Evolutionary conservation across 2,113 vertebrate genomes (phyloP).

Genomic region (Penelope pileata): DNA sequence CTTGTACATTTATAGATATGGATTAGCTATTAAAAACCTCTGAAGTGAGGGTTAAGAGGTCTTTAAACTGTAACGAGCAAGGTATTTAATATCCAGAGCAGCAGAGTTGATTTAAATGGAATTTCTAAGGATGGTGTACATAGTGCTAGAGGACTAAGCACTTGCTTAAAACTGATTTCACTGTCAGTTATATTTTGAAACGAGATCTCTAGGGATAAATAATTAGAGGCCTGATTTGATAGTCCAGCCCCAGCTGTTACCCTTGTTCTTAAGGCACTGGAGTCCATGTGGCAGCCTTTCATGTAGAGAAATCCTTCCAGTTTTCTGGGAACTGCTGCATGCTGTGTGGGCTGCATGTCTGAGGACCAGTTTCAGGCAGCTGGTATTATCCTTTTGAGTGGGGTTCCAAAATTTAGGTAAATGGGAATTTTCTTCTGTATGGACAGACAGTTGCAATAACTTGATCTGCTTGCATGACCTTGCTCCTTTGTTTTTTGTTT

Average conservation of each 20-base stretch:
- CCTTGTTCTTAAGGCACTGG: background rate
- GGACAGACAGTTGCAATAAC: background rate
- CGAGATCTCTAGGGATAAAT: background rate
- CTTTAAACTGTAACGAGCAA: background rate
- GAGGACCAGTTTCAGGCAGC: background rate
- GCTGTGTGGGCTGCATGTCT: background rate
- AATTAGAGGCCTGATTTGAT: background rate
- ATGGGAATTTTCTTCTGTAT: background rate
- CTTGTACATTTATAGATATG: background rate
- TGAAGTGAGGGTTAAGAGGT: background rate
- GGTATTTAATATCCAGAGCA: background rate
- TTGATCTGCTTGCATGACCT: constrained; percentile 26
- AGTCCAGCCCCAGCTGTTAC: background rate
- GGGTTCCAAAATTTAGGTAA: background rate
- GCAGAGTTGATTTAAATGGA: background rate
- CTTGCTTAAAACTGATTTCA: constrained; percentile 2
- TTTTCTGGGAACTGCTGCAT: background rate
- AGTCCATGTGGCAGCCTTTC: background rate
- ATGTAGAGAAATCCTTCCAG: background rate
- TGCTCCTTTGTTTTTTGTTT: background rate
- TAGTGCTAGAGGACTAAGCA: background rate
- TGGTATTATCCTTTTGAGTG: background rate
- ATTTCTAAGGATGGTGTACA: background rate
- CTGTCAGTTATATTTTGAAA: background rate
- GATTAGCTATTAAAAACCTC: too few relatives aligned